Conservation (phyloP, 2,888 invertebrate genomes). For the Pherbina coryleti region DNA sequence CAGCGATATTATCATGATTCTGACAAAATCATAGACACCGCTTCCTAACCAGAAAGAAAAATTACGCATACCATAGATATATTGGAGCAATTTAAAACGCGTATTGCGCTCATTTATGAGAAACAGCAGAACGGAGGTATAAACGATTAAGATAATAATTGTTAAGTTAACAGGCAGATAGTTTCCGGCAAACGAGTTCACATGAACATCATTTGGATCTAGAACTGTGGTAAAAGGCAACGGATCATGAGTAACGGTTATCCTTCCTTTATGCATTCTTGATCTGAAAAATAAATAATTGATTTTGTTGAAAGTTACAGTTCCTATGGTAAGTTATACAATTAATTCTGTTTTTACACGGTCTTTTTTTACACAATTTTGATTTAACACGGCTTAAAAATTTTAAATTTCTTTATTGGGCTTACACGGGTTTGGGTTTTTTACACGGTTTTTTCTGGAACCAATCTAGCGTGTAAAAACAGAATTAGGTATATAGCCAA, state of each 20-base stretch:
- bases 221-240: not conserved
- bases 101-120: not conserved
- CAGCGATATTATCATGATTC: not conserved
- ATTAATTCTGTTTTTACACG: too few relatives aligned
- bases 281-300: too few relatives aligned
- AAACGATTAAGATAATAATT: not conserved
- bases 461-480: too few relatives aligned
- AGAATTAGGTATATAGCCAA: too few relatives aligned
- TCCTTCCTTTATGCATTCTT: not conserved
- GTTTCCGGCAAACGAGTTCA: not conserved
- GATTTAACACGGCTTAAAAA: too few relatives aligned
- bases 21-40: not conserved
- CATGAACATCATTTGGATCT: not conserved
- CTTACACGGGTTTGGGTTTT: too few relatives aligned
- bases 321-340: too few relatives aligned
- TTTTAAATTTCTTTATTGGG: too few relatives aligned
- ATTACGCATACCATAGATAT: not conserved
- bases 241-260: not conserved
- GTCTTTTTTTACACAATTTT: too few relatives aligned
- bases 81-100: slow-evolving; percentile 11
- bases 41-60: not conserved
- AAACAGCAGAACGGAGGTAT: not conserved
- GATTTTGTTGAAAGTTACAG: too few relatives aligned
- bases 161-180: not conserved
- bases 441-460: too few relatives aligned